These are phyloP conservation scores for Diplazon laetatorius DNA, from an alignment of 2,888 invertebrate genomes.

Conservation along the genomic window DNA sequence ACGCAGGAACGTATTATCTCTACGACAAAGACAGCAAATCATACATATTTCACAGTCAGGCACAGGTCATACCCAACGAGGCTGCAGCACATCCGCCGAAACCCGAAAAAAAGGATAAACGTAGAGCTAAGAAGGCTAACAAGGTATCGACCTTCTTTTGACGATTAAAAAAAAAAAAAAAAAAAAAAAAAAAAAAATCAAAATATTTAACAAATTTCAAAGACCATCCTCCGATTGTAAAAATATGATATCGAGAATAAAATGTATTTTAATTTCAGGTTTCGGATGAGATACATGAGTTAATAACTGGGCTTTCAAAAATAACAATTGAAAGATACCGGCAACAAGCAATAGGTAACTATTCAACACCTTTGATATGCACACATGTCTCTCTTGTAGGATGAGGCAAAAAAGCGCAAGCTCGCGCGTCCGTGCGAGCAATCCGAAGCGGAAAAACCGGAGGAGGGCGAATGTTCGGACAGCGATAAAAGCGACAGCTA, in stretches of 20 bases:
- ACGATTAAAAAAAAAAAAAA: background rate
- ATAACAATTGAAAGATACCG: constrained; percentile 78
- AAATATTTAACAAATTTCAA: background rate
- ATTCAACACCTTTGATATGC: constrained; percentile 72
- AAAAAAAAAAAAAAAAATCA: no score
- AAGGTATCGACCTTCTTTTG: constrained; percentile 63
- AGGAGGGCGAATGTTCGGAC: constrained; percentile 88
- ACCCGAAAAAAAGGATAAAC: constrained; percentile 71
- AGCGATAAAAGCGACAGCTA: constrained; percentile 81
- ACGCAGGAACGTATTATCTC: constrained; percentile 91
- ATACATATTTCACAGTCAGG: constrained; percentile 92
- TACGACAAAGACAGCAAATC: constrained; percentile 90
- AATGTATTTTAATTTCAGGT: constrained; percentile 73
- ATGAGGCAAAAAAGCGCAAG: constrained; percentile 76
- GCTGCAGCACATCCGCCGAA: constrained; percentile 37
- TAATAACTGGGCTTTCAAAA: constrained; percentile 78
- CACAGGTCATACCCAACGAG: constrained; percentile 81
- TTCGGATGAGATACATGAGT: constrained; percentile 78
- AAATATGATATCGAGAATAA: background rate
- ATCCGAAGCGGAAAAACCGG: constrained; percentile 79
- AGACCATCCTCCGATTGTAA: background rate
- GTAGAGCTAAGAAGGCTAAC: constrained; percentile 70
- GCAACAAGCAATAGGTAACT: constrained; percentile 77
- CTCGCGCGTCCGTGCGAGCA: constrained; percentile 67
- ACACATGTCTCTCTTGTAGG: constrained; percentile 79